Percentiles rank a stretch among this genome's conserved stretches.
phyloP scores from a whole-genome alignment of 2,113 vertebrate species.

The Heptranchias perlo region DNA sequence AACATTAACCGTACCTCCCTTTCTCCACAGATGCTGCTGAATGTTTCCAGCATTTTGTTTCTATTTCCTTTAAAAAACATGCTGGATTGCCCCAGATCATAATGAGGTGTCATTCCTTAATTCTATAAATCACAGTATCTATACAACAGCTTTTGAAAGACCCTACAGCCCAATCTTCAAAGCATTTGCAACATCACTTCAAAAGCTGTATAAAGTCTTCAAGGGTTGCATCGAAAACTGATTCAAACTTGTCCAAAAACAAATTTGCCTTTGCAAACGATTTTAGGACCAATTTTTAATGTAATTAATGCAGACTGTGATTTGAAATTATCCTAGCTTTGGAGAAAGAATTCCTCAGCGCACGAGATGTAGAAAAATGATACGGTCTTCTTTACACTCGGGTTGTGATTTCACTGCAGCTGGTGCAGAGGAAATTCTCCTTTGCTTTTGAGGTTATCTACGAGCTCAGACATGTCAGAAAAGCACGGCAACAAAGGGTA shows the following conservation, averaged over 20 bases:
- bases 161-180: neutral
- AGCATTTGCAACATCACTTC: neutral
- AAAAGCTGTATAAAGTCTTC: neutral
- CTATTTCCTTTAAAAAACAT: neutral
- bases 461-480: neutral
- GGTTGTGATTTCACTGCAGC: neutral
- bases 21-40: neutral
- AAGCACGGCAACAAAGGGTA: neutral
- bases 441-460: neutral
- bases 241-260: neutral
- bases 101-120: neutral
- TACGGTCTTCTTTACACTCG: neutral
- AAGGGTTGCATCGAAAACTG: neutral
- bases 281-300: neutral
- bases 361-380: neutral
- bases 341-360: neutral
- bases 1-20: neutral
- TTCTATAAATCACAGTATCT: neutral
- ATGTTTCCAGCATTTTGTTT: neutral
- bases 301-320: neutral
- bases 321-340: neutral
- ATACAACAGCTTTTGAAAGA: neutral
- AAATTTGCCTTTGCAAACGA: neutral
- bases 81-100: neutral
- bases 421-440: neutral